phyloP scores from a whole-genome alignment of 1,140 invertebrate species.

The Monomorium pharaonis region DNA sequence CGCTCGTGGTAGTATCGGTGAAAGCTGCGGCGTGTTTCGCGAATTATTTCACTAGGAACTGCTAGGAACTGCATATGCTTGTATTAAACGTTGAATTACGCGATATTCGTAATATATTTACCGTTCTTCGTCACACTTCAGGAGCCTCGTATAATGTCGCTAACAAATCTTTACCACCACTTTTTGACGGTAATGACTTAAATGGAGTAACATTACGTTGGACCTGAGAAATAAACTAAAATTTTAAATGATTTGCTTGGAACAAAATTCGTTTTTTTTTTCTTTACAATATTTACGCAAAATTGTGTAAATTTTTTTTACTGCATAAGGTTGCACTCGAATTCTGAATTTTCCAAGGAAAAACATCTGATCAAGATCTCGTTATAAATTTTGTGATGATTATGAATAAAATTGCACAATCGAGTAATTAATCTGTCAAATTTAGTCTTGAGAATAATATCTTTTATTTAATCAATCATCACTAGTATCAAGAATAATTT shows the following conservation, averaged over 20 bases:
- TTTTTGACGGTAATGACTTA: background rate
- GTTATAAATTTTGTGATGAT: background rate
- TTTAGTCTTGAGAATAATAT: too few relatives aligned
- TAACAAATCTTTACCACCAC: background rate
- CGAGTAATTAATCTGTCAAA: background rate
- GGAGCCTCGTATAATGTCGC: background rate
- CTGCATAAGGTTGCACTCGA: background rate
- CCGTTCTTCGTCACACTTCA: background rate
- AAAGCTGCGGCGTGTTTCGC: conserved; percentile 5
- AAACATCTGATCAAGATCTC: background rate
- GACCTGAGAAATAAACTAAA: background rate
- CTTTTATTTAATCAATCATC: too few relatives aligned
- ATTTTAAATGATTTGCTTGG: background rate
- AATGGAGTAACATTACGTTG: too few relatives aligned
- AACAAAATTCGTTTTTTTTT: background rate
- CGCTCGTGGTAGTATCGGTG: conserved; percentile 18
- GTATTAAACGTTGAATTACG: conserved; percentile 27
- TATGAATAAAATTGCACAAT: background rate
- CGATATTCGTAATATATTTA: conserved; percentile 4
- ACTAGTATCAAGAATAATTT: too few relatives aligned
- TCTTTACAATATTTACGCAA: background rate
- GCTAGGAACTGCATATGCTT: background rate
- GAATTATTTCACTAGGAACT: conserved; percentile 23
- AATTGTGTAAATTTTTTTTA: background rate
- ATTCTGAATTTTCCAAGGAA: background rate